These are phyloP conservation scores for Drosophila funebris DNA, from an alignment of 1,140 invertebrate species.

Conservation along the genomic window DNA sequence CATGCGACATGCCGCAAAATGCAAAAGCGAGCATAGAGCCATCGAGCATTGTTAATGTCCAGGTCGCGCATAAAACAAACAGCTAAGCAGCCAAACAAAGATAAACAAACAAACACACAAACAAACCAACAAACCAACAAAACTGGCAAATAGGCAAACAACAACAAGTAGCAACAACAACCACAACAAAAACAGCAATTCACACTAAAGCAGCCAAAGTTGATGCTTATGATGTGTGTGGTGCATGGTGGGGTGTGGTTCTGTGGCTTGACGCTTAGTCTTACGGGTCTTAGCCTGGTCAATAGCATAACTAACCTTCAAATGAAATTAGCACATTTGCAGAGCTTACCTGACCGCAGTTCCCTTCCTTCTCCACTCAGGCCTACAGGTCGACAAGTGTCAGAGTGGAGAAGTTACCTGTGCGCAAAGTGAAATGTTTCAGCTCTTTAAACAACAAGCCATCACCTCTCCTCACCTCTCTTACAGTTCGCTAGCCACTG, in stretches of 20 bases:
- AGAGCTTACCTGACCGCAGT: constrained; percentile 69
- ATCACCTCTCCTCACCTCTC: background rate
- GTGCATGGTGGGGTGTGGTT: too few species aligned
- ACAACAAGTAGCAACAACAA: constrained; percentile 31
- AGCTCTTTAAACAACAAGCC: constrained; percentile 64
- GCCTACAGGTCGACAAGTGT: background rate
- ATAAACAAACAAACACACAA: constrained; percentile 49
- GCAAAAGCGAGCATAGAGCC: constrained; percentile 58
- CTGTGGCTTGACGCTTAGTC: too few species aligned
- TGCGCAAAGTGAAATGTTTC: constrained; percentile 72
- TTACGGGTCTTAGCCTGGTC: constrained; percentile 46
- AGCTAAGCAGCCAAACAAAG: constrained; percentile 50
- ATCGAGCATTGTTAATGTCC: constrained; percentile 72
- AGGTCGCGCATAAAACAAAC: constrained; percentile 62
- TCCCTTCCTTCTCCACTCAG: constrained; percentile 3
- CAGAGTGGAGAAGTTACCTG: background rate
- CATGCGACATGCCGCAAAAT: constrained; percentile 53
- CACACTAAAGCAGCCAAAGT: constrained; percentile 77
- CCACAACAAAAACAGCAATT: constrained; percentile 67
- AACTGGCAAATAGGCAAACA: constrained; percentile 45
- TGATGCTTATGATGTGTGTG: constrained; percentile 64
- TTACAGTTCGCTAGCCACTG: background rate
- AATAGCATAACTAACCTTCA: constrained; percentile 78
- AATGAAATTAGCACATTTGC: constrained; percentile 79
- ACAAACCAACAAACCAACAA: constrained; percentile 40